Evolutionary conservation across 2,113 vertebrate species (phyloP).

Genomic region (Chloebia gouldiae): DNA sequence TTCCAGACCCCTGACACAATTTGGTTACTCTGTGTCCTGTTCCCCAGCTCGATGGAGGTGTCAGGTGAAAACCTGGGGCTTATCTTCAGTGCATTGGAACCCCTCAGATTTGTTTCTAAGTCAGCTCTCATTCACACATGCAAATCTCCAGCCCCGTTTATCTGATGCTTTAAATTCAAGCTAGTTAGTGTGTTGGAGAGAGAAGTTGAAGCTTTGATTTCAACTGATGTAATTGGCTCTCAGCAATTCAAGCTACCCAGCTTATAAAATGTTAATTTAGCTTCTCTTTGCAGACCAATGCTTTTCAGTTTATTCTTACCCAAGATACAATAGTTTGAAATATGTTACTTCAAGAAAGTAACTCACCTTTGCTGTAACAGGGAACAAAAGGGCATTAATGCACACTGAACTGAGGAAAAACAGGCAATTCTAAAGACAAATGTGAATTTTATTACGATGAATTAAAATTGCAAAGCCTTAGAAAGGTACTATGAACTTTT

Average conservation of each 20-base stretch:
- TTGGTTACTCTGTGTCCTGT: neutral
- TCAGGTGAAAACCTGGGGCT: neutral
- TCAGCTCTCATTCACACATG: neutral
- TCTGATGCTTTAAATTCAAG: constrained; percentile 32
- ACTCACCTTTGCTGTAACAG: neutral
- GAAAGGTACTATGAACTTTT: neutral
- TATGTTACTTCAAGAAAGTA: neutral
- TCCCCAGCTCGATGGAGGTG: neutral
- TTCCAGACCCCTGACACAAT: neutral
- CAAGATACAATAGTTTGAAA: neutral
- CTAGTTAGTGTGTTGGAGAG: neutral
- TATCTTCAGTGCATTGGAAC: neutral
- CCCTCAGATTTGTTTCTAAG: neutral
- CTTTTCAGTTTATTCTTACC: neutral
- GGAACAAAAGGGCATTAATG: neutral
- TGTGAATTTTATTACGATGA: neutral
- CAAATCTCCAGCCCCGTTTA: neutral
- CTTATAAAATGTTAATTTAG: constrained; percentile 26
- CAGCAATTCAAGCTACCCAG: constrained; percentile 15
- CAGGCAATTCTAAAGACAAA: neutral
- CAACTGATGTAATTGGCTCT: constrained; percentile 4
- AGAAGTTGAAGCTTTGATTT: neutral
- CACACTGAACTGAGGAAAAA: neutral
- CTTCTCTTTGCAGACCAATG: neutral
- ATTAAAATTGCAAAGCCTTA: neutral